phyloP scores from a whole-genome alignment of 2,888 invertebrate species.

The Hypselothyrea guttata region DNA sequence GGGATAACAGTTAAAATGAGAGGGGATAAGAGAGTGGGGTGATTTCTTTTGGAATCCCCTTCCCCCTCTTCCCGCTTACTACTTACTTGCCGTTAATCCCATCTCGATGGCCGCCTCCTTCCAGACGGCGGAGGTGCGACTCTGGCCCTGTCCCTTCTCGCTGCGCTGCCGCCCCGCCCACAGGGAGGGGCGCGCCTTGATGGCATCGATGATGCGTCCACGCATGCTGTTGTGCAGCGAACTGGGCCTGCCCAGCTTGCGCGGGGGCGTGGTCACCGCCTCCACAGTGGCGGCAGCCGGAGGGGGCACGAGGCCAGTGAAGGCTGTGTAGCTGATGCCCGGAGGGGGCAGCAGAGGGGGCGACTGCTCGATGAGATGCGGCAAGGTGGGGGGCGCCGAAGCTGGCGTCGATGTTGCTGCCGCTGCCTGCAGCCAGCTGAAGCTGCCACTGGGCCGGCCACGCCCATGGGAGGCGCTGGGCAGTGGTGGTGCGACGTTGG shows the following conservation, averaged over 20 bases:
- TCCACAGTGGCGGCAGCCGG: slow-evolving; percentile 36
- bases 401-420: slow-evolving; percentile 27
- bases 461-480: slow-evolving; percentile 72
- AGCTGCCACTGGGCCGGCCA: slow-evolving; percentile 79
- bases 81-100: slow-evolving; percentile 78
- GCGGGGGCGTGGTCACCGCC: slow-evolving; percentile 69
- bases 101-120: slow-evolving; percentile 78
- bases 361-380: slow-evolving; percentile 48
- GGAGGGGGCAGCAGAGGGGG: not conserved
- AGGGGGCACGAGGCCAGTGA: slow-evolving; percentile 78
- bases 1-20: no score
- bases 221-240: slow-evolving; percentile 80
- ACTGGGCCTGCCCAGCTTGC: slow-evolving; percentile 78
- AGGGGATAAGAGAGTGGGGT: no score
- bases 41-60: no score
- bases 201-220: slow-evolving; percentile 78
- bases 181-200: slow-evolving; percentile 75
- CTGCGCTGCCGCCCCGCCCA: slow-evolving; percentile 77
- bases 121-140: slow-evolving; percentile 79
- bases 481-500: slow-evolving; percentile 50
- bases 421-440: slow-evolving; percentile 71
- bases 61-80: not conserved
- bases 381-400: slow-evolving; percentile 37
- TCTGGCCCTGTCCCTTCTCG: slow-evolving; percentile 77
- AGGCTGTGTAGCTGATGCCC: slow-evolving; percentile 66